These are phyloP conservation scores for Laupala kohalensis DNA, from an alignment of 1,140 invertebrate genomes.

Conservation along the genomic window DNA sequence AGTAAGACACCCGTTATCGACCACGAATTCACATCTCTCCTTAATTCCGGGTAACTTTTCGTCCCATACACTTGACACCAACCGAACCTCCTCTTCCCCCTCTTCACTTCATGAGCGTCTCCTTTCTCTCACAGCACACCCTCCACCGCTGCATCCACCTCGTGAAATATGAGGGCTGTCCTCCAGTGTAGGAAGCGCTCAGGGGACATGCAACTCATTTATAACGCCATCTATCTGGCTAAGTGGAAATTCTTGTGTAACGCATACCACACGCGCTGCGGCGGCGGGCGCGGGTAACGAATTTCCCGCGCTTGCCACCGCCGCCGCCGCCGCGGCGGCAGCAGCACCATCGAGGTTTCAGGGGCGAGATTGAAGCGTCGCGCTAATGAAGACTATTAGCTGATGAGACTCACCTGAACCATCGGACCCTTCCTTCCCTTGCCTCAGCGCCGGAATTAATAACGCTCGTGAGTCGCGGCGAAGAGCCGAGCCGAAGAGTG, in stretches of 20 bases:
- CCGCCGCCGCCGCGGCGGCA: background rate
- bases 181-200: background rate
- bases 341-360: background rate
- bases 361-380: background rate
- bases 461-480: background rate
- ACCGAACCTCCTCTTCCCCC: too few relatives aligned
- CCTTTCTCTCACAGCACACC: background rate
- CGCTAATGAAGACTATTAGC: background rate
- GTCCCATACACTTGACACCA: too few relatives aligned
- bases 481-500: background rate
- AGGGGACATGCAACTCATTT: background rate
- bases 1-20: too few relatives aligned
- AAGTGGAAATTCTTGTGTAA: background rate
- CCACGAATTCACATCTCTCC: too few relatives aligned
- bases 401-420: background rate
- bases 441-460: background rate
- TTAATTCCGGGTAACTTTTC: too few relatives aligned
- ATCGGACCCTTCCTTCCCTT: too few relatives aligned
- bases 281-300: too few relatives aligned
- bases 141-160: background rate
- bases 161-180: background rate
- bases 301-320: background rate
- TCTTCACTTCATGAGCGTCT: background rate
- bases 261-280: background rate
- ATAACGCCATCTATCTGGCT: background rate